Base-by-base conservation (phyloP, 2,888 invertebrate genomes). In the Caenorhabditis becei region DNA sequence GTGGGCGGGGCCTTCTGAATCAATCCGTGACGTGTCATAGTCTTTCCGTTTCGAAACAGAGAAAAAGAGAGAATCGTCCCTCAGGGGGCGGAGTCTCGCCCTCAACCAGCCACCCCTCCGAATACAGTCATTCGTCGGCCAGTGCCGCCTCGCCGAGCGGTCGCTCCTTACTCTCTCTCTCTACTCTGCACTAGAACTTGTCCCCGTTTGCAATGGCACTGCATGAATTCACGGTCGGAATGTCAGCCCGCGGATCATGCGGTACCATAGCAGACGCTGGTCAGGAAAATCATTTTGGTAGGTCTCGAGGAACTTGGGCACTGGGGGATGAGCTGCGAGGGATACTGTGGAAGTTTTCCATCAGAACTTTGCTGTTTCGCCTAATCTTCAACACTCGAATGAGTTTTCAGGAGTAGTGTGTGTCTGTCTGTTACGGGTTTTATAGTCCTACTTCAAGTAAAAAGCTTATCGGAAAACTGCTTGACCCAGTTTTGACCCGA, bases 161-260 rank as follows among this genome's bases (percentile, higher is more conserved):
- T 59, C 58, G 58, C 32, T 16, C 1, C 32, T 24, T 16, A 32
- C 16, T 58, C 58, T 14, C 53, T 53, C 14, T 5, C 14, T 28
- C n/a, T n/a, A 35, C 23, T 59, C 58, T 24, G 2, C 35, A 24
- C n/a, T 5, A 5, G 11, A n/a, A 1, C n/a, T 18, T 61, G 32
- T 14, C 5, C 72, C 63, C 56, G 67, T 82, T 75, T 77, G 83
- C 77, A 86, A 86, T 86, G 86, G 86, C 86, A 86, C 86, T 86
- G 84, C 86, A 86, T 86, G 86, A 86, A 86, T 86, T 86, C 86
- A 86, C 86, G 86, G 86, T 54, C 28, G 41, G 35, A 32, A 14
- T 14, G 23, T 23, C 37, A 54, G 41, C 51, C 77, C 81, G 81
- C 77, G 81, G 74, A 81, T 81, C 62, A 56, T 77, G 77, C 65